Evolutionary conservation across 1,140 invertebrate genomes (phyloP).

Genomic region (Ectropis grisescens): DNA sequence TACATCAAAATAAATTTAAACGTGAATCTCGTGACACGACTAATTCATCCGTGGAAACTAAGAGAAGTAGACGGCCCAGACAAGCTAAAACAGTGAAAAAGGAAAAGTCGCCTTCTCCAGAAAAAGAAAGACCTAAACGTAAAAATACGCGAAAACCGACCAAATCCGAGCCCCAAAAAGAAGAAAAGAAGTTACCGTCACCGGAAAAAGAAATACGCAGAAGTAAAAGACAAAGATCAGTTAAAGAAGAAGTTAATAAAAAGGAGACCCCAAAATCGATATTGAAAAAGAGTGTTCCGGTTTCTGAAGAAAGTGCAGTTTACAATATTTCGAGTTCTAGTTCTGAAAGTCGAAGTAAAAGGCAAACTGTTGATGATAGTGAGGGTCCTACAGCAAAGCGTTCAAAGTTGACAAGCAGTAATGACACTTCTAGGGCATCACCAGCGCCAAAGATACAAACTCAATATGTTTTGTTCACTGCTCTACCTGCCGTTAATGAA

Average conservation of each 20-base stretch:
- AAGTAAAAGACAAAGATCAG: constrained; percentile 22
- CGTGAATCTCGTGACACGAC: too few species aligned
- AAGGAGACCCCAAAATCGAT: constrained; percentile 8
- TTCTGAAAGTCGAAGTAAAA: too few species aligned
- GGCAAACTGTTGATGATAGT: constrained; percentile 11
- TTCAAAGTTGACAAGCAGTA: constrained; percentile 13
- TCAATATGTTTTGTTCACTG: constrained; percentile 44
- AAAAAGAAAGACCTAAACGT: constrained; percentile 2
- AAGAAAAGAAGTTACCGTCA: neutral
- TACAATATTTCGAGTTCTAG: constrained; percentile 25
- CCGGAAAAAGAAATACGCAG: constrained; percentile 21
- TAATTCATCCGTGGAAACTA: too few species aligned
- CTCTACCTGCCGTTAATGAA: too few species aligned
- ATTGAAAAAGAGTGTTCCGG: constrained; percentile 4
- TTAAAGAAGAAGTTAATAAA: constrained; percentile 16
- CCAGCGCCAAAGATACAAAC: constrained; percentile 19
- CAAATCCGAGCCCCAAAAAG: constrained; percentile 3
- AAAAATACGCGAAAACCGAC: too few species aligned
- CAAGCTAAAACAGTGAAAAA: too few species aligned
- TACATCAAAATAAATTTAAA: too few species aligned
- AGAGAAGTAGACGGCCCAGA: too few species aligned
- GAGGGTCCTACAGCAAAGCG: constrained; percentile 25
- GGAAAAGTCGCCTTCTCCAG: too few species aligned
- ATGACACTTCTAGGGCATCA: constrained; percentile 7
- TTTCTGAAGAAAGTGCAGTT: constrained; percentile 29